These are phyloP conservation scores for Drosophila subsilvestris DNA, from an alignment of 2,888 invertebrate species.

Conservation along the genomic window DNA sequence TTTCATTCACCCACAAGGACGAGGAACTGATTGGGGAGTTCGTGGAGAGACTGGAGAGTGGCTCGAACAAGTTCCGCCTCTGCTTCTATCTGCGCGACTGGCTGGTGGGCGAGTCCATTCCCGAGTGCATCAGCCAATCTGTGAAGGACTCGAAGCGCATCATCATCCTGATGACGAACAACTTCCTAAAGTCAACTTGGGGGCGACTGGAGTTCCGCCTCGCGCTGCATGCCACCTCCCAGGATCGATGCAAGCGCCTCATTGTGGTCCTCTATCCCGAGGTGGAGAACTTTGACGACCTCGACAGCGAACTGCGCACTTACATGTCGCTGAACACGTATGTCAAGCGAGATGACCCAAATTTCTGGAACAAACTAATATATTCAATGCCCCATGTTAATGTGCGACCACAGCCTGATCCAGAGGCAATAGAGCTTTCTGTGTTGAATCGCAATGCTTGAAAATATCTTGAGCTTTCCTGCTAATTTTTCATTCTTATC, in stretches of 20 bases:
- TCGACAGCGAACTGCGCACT: slow-evolving; percentile 38
- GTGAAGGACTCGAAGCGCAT: slow-evolving; percentile 37
- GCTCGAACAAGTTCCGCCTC: slow-evolving; percentile 4
- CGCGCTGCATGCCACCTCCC: slow-evolving; percentile 41
- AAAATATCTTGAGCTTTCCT: not conserved
- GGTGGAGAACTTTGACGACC: slow-evolving; percentile 19
- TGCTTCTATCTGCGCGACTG: slow-evolving; percentile 47
- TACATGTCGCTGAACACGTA: slow-evolving; percentile 46
- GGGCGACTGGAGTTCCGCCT: slow-evolving; percentile 45
- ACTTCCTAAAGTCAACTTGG: slow-evolving; percentile 42
- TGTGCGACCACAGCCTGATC: not conserved
- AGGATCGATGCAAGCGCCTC: slow-evolving; percentile 38
- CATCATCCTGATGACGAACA: slow-evolving; percentile 41
- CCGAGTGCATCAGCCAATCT: slow-evolving; percentile 34
- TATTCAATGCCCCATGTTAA: slow-evolving; percentile 41
- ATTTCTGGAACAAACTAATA: slow-evolving; percentile 43
- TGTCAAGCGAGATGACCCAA: slow-evolving; percentile 30
- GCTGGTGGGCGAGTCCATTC: slow-evolving; percentile 41
- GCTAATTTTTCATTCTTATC: too few species aligned
- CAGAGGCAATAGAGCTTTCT: not conserved
- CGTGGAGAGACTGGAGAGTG: too few species aligned
- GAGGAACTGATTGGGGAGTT: too few species aligned
- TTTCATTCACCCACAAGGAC: too few species aligned
- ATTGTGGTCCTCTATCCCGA: slow-evolving; percentile 48
- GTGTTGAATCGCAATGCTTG: not conserved